Conservation (phyloP, 2,113 vertebrate genomes). For the Clarias magur region DNA sequence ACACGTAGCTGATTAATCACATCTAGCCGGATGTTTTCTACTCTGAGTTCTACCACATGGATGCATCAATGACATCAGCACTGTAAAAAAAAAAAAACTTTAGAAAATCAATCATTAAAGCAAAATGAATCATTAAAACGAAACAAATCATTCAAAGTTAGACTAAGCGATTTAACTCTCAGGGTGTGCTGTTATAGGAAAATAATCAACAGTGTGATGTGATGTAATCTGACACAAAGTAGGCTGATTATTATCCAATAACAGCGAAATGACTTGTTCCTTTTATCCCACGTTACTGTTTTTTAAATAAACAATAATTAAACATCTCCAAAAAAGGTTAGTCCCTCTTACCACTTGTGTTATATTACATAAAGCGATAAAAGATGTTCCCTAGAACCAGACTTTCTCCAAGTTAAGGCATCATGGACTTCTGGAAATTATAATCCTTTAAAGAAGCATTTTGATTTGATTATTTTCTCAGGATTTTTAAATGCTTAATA, state of each 20-base stretch:
- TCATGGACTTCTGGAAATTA: not conserved
- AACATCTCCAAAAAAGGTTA: not conserved
- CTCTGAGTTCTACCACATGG: not conserved
- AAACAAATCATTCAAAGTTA: not conserved
- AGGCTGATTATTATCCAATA: not conserved
- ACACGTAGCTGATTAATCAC: conserved; percentile 37
- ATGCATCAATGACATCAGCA: not conserved
- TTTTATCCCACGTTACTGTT: not conserved
- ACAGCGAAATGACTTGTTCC: not conserved
- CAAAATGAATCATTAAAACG: not conserved
- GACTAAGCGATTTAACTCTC: not conserved
- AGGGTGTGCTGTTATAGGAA: not conserved
- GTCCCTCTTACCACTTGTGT: not conserved
- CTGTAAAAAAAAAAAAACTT: not conserved
- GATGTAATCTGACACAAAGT: not conserved
- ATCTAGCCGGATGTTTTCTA: conserved; percentile 20
- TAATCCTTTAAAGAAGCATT: not conserved
- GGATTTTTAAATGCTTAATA: not conserved
- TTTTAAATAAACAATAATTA: not conserved
- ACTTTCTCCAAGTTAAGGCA: not conserved
- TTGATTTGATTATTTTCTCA: not conserved
- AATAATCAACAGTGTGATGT: not conserved
- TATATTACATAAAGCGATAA: not conserved
- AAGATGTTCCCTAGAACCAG: not conserved
- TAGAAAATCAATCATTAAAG: not conserved